Percentiles rank a stretch among this genome's conserved stretches.
These are phyloP conservation scores for Morpho helenor DNA, from an alignment of 2,888 invertebrate genomes.

Conservation along the genomic window DNA sequence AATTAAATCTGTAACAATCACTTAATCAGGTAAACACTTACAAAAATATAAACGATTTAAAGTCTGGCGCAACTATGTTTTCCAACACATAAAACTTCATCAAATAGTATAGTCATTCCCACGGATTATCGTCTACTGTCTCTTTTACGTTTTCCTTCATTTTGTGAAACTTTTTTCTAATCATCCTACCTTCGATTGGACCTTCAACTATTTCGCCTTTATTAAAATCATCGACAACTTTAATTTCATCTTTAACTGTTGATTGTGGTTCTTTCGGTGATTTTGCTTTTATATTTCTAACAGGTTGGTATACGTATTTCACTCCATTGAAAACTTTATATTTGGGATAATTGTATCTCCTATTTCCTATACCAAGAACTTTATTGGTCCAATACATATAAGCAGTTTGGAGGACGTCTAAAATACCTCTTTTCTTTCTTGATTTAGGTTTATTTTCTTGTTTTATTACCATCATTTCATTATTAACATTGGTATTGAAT, in stretches of 20 bases:
- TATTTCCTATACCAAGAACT: constrained; percentile 45
- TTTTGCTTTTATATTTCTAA: constrained; percentile 42
- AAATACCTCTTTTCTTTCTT: constrained; percentile 50
- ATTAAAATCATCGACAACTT: constrained; percentile 59
- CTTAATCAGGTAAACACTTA: constrained; percentile 27
- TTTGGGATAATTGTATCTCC: constrained; percentile 43
- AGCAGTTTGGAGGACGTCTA: constrained; percentile 55
- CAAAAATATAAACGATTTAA: constrained; percentile 58
- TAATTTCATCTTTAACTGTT: constrained; percentile 26
- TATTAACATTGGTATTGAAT: no score
- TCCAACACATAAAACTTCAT: constrained; percentile 66
- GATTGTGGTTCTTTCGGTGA: constrained; percentile 39
- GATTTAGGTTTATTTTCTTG: constrained; percentile 35
- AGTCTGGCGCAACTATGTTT: constrained; percentile 59
- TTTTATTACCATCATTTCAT: constrained; percentile 13
- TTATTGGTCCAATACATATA: constrained; percentile 59
- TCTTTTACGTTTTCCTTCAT: constrained; percentile 57
- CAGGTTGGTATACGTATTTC: constrained; percentile 58
- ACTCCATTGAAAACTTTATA: constrained; percentile 59
- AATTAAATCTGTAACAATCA: background rate
- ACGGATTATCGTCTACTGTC: constrained; percentile 63
- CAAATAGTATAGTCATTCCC: constrained; percentile 74
- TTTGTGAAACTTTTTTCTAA: constrained; percentile 50
- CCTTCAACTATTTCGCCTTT: constrained; percentile 66
- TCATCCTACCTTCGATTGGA: constrained; percentile 51